Evolutionary conservation across 2,888 invertebrate genomes (phyloP), one percentile per base, ranked within the genome.

Genomic region (Lasioglossum calceatum): DNA sequence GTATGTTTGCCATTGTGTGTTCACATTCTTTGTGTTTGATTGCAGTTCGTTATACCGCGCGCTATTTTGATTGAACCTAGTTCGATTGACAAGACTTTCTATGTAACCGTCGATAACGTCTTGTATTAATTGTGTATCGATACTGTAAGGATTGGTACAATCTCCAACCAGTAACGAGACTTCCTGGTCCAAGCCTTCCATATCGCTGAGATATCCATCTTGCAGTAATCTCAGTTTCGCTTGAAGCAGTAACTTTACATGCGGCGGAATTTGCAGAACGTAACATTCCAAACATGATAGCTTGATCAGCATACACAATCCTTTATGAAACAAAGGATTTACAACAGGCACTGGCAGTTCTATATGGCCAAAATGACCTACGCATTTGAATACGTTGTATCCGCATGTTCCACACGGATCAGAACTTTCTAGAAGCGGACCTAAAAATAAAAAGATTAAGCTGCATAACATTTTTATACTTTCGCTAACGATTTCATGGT

Each of bases 321-420:
- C 96, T 93, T 97, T 97, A 87, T 98, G 97, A 93, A 98, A 98
- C 74, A 99, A 94, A 0, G 99, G 99, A 96, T 99, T 99, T 82
- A 98, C 97, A 0, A 98, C 98, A 0, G 98, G 97, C 19, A 99
- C 95, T 0, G 98, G 98, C 1, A 99, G 96, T 89, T 98, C 98
- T 87, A 99, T 99, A 94, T 99, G 98, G 0, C 99, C 99, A 95
- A 98, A 97, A 95, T 99, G 99, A 0, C 99, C 99, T 0, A 98
- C 97, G 94, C 99, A 99, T 87, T 96, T 96, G 12, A 96, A 94
- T 72, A 96, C 94, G 32, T 96, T 96, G 89, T 97, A 96, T 16
- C 96, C 96, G 93, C 99, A 99, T 12, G 99, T 99, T 5, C 96
- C 96, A 95, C 99, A 99, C 0, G 97, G 96, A 86, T 98, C 89